Evolutionary conservation across 2,797 vertebrate genomes (phyloP), one percentile per base, ranked within the genome.

Genomic region (Falco cherrug): DNA sequence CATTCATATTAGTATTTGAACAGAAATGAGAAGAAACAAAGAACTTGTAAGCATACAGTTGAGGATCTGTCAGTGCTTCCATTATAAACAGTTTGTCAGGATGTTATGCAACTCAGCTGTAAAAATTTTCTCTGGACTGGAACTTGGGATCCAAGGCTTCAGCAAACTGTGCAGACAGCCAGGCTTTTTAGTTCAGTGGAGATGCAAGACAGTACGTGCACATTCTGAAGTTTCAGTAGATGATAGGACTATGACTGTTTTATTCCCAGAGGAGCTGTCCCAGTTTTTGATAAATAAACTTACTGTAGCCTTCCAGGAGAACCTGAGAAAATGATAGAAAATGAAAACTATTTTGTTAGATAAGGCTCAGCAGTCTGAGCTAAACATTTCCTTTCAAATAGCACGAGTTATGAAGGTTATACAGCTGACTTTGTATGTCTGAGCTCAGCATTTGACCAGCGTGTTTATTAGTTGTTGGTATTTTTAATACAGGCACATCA

Each of bases 1-100:
- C 76, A 64, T 95, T 96, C 69, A 50, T 76, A 54, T 91, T 86
- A 89, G 51, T 61, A 48, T 88, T 90, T 96, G 81, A 88, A 93
- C 70, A 94, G 82, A 95, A 93, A 71, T 11, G 57, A 88, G 50
- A 86, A 82, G 53, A 65, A 67, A 93, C 88, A 84, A 84, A 57
- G 33, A 43, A 76, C 78, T 90, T 83, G 83, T 71, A 96, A 84
- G 59, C 73, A 21, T 90, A 74, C 68, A 86, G 96, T 96, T 92
- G 92, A 90, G 69, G 71, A 91, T 90, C 92, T 86, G 91, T 96
- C 87, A 96, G 68, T 90, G 92, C 95, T 96, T 96, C 94, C 93
- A 92, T 95, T 96, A 95, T 95, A 95, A 97, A 97, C 94, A 95
- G 89, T 95, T 96, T 96, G 92, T 97, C 86, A 97, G 93, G 87